Evolutionary conservation across 1,140 invertebrate genomes (phyloP).

Genomic region (Cyclina sinensis): DNA sequence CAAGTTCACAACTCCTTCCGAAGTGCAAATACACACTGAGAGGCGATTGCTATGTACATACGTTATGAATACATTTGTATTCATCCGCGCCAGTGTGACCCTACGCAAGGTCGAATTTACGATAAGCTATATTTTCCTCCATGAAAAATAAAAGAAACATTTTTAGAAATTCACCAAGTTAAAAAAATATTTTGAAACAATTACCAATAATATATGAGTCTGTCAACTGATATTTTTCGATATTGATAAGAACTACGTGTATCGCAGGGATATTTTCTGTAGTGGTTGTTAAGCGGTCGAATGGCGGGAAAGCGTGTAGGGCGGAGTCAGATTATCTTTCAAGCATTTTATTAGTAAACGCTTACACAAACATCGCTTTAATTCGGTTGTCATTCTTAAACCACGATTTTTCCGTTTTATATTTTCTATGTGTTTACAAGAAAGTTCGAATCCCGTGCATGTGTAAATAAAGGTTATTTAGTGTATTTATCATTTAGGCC

Average conservation of each 20-base stretch:
- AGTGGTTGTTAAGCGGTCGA: conserved; percentile 21
- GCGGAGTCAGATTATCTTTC: conserved; percentile 21
- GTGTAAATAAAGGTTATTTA: too few species aligned
- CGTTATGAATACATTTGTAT: conserved; percentile 34
- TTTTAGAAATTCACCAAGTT: too few species aligned
- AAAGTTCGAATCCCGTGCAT: too few species aligned
- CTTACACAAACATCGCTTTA: too few species aligned
- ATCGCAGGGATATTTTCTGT: conserved; percentile 1
- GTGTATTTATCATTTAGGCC: too few species aligned
- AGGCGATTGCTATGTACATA: conserved; percentile 42
- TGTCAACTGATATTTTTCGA: too few species aligned
- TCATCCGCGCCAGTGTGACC: conserved; percentile 48
- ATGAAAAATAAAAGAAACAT: not conserved
- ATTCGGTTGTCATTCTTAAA: too few species aligned
- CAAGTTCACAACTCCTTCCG: conserved; percentile 19
- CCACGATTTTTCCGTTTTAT: too few species aligned
- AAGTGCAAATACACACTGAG: conserved; percentile 40
- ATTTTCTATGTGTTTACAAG: too few species aligned
- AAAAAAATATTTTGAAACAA: too few species aligned
- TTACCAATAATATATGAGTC: too few species aligned
- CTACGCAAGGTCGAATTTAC: conserved; percentile 57
- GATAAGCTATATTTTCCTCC: not conserved
- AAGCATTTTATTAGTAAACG: too few species aligned
- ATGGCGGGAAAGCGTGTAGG: conserved; percentile 54
- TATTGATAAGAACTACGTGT: conserved; percentile 2